Conservation (phyloP, 2,888 invertebrate genomes). For the Macaria notata region DNA sequence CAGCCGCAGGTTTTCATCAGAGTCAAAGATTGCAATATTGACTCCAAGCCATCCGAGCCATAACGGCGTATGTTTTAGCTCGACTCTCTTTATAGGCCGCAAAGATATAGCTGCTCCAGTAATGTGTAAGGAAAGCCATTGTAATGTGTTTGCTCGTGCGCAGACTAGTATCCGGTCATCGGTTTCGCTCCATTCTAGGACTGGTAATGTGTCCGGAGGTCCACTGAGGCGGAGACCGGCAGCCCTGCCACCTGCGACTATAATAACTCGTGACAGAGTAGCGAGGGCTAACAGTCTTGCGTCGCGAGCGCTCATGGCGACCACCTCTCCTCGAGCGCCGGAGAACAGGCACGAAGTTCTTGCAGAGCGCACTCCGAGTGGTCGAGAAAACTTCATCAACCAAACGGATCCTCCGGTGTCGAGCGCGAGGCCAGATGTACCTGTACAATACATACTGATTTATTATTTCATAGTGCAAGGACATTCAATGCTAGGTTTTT, state of each 20-base stretch:
- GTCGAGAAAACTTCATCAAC: conserved; percentile 93
- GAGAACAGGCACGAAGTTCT: conserved; percentile 97
- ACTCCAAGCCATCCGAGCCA: conserved; percentile 88
- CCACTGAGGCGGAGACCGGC: conserved; percentile 85
- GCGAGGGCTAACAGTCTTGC: conserved; percentile 93
- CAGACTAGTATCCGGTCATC: conserved; percentile 94
- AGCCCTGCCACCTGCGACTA: conserved; percentile 71
- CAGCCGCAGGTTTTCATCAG: conserved; percentile 91
- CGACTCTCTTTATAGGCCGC: conserved; percentile 86
- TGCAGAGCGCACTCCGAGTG: conserved; percentile 93
- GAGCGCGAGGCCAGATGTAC: conserved; percentile 78
- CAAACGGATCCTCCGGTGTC: conserved; percentile 98
- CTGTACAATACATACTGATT: no score
- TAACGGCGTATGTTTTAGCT: conserved; percentile 84
- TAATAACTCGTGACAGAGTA: conserved; percentile 92
- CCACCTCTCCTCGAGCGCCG: conserved; percentile 95
- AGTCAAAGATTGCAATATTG: conserved; percentile 93
- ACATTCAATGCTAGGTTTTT: no score
- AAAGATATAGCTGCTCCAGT: conserved; percentile 75
- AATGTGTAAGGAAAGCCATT: conserved; percentile 89
- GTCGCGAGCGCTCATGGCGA: conserved; percentile 70
- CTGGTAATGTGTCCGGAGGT: conserved; percentile 90
- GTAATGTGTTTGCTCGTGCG: conserved; percentile 91
- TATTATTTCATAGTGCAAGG: no score
- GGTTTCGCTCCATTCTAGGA: conserved; percentile 91